A percentile compares a stretch with the other conserved stretches of the same genome.
These are phyloP conservation scores for Dallia pectoralis DNA, from an alignment of 2,797 vertebrate species.

Conservation along the genomic window DNA sequence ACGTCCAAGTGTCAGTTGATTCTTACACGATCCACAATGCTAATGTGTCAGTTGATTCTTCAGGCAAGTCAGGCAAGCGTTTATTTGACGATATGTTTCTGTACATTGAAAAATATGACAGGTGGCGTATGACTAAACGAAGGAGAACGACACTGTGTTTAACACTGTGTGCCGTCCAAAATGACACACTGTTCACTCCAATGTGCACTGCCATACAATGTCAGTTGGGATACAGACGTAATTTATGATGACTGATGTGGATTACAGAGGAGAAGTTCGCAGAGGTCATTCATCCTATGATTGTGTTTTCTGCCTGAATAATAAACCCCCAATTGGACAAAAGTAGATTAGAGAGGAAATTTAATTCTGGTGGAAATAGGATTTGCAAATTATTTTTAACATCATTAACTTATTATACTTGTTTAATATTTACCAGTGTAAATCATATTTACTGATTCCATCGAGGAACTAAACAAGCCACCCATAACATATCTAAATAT, in stretches of 20 bases:
- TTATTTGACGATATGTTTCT: neutral
- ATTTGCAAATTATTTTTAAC: neutral
- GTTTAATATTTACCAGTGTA: neutral
- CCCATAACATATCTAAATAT: no score
- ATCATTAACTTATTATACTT: neutral
- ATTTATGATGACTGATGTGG: neutral
- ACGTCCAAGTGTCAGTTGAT: no score
- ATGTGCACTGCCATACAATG: neutral
- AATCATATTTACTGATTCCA: neutral
- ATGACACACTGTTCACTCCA: neutral
- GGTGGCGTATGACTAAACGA: neutral
- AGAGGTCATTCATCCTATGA: neutral
- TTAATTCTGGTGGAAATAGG: neutral
- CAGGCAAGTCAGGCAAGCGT: neutral
- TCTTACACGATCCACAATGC: neutral
- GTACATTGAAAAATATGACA: neutral
- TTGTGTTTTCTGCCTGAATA: neutral
- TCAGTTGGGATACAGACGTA: neutral
- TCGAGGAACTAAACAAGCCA: no score
- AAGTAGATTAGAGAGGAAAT: constrained; percentile 12
- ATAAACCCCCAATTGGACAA: neutral
- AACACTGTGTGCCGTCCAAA: neutral
- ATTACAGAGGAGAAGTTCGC: neutral
- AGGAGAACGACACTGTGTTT: neutral
- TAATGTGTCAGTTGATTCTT: no score